A percentile compares a stretch with the other conserved stretches of the same genome.
Evolutionary conservation across 2,888 invertebrate species (phyloP).

Genomic region (Venusia cambrica): DNA sequence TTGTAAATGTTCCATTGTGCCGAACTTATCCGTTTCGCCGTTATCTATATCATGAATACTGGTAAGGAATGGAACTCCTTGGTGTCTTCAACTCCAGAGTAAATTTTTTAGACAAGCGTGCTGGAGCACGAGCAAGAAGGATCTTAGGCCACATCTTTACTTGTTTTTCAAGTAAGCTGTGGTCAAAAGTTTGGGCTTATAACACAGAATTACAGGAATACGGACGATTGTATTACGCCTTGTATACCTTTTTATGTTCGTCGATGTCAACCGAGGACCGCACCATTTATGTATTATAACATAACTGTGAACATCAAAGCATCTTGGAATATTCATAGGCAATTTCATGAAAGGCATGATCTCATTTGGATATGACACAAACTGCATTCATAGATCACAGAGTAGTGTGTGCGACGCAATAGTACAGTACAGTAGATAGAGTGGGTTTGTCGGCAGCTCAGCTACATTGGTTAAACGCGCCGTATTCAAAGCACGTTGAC

Average conservation of each 20-base stretch:
- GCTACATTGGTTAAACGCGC: constrained; percentile 55
- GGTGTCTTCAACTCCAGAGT: too few species aligned
- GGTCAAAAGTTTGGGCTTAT: too few species aligned
- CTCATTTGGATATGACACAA: constrained; percentile 22
- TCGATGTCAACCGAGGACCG: constrained; percentile 3
- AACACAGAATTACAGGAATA: too few species aligned
- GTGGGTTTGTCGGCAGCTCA: constrained; percentile 40
- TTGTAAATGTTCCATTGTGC: too few species aligned
- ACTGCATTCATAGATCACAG: constrained; percentile 27
- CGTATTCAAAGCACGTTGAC: constrained; percentile 71
- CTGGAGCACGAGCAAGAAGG: too few species aligned
- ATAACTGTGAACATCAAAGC: constrained; percentile 16
- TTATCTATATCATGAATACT: too few species aligned
- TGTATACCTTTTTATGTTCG: constrained; percentile 8
- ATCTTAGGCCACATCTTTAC: too few species aligned
- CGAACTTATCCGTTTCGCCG: too few species aligned
- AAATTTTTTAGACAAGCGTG: too few species aligned
- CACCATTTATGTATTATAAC: constrained; percentile 14
- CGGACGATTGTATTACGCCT: too few species aligned
- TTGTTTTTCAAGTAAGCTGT: too few species aligned
- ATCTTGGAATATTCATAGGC: constrained; percentile 24
- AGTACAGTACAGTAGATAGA: constrained; percentile 23
- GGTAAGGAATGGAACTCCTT: too few species aligned
- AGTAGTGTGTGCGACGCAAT: constrained; percentile 20
- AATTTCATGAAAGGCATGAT: constrained; percentile 19